Conservation (phyloP, 2,888 invertebrate genomes). For the Ryuthela nishihirai region DNA sequence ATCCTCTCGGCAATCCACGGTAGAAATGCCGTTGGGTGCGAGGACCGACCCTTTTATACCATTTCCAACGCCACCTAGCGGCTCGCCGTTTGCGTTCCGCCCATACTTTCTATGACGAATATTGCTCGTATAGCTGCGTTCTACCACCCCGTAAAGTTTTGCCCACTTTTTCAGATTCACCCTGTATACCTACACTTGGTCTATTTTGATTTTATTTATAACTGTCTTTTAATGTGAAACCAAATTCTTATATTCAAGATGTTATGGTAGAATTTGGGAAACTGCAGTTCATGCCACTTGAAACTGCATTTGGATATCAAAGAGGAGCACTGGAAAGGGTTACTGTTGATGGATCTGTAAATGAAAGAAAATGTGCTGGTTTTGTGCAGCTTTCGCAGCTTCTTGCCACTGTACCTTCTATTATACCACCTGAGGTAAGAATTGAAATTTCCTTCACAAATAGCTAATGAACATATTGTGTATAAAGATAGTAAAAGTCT, state of each 20-base stretch:
- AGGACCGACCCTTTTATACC: too few relatives aligned
- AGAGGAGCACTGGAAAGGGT: conserved; percentile 63
- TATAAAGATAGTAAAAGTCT: background rate
- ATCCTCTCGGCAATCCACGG: too few relatives aligned
- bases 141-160: too few relatives aligned
- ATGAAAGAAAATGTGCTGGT: conserved; percentile 79
- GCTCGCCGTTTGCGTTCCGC: too few relatives aligned
- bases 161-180: too few relatives aligned
- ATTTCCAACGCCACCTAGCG: too few relatives aligned
- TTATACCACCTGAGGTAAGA: conserved; percentile 29
- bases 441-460: background rate
- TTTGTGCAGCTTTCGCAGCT: conserved; percentile 56
- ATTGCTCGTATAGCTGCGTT: too few relatives aligned
- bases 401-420: conserved; percentile 30
- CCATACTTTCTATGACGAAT: too few relatives aligned
- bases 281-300: conserved; percentile 76
- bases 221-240: too few relatives aligned
- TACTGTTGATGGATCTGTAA: conserved; percentile 71
- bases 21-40: too few relatives aligned
- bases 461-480: background rate
- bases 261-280: conserved; percentile 80
- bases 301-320: conserved; percentile 50
- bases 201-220: too few relatives aligned
- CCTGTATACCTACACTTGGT: too few relatives aligned
- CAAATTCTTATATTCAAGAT: conserved; percentile 62